Base-by-base conservation (phyloP, 2,797 vertebrate genomes). In the Pipistrellus pygmaeus region DNA sequence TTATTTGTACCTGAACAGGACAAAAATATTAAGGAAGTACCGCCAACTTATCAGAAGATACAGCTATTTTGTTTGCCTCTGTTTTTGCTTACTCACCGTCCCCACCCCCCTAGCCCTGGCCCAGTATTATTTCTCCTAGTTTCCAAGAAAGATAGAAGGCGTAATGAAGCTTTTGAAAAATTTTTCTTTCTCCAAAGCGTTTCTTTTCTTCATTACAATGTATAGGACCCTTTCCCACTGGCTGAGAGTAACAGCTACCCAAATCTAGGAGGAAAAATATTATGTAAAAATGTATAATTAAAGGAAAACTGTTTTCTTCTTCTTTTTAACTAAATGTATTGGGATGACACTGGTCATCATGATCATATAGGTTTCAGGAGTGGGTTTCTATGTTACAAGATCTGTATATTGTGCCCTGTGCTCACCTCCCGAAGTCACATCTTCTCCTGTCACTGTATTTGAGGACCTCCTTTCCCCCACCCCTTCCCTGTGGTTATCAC, bases 151-250 rank as follows among this genome's bases (percentile, higher is more conserved):
- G 73, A 23, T 4, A 25, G n/a, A 66, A 68, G 27, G 30, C 0
- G 0, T 2, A 30, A n/a, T 20, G 4, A 25, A 51, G 46, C 6
- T 0, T 3, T 3, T 0, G 1, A 23, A 6, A 85, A n/a, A 71
- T 64, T 5, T n/a, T 21, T 62, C 44, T 27, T 62, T 51, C 68
- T 78, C 85, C 55, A 48, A 89, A 57, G 23, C 1, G 8, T 48
- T 72, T 80, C 6, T 78, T 88, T 81, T 62, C 32, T 21, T 44
- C 38, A 11, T 85, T 23, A 20, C 68, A 55, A 69, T 8, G 44
- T 53, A 8, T 23, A 76, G 64, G 68, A 81, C 23, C 9, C 11
- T 62, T 80, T 62, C 25, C n/a, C 30, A 32, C n/a, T 20, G 15
- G 25, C 80, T 23, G 30, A 69, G 48, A 44, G 48, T 25, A 9